These are phyloP conservation scores for Copidosoma aretas DNA, from an alignment of 2,888 invertebrate genomes.

Conservation along the genomic window DNA sequence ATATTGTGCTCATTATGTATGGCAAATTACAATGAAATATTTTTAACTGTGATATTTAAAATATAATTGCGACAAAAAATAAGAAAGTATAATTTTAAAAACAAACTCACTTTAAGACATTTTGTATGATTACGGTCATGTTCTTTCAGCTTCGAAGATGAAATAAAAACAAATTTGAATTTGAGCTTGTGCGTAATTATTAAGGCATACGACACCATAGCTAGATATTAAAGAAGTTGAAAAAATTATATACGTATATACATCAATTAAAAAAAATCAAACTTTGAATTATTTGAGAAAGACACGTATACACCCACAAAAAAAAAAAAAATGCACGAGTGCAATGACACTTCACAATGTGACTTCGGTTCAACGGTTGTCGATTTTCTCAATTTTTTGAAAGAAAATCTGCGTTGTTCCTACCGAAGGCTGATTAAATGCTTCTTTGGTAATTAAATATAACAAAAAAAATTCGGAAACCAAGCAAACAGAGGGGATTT, in stretches of 20 bases:
- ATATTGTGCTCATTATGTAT: too few relatives aligned
- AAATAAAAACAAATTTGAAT: slow-evolving; percentile 1
- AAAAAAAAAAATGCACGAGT: neutral
- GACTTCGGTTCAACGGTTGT: slow-evolving; percentile 30
- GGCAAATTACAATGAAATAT: too few relatives aligned
- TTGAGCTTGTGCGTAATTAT: slow-evolving; percentile 24
- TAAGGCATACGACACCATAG: slow-evolving; percentile 14
- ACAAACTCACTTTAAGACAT: neutral
- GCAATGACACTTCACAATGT: slow-evolving; percentile 5
- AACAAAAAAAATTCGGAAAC: slow-evolving; percentile 16
- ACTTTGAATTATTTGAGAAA: neutral
- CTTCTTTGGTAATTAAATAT: slow-evolving; percentile 28
- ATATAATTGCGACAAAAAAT: neutral
- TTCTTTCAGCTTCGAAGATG: slow-evolving; percentile 16
- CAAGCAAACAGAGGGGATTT: slow-evolving; percentile 18
- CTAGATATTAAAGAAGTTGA: slow-evolving; percentile 15
- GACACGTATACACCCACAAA: neutral
- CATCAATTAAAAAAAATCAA: neutral
- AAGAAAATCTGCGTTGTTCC: slow-evolving; percentile 31
- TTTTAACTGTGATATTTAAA: slow-evolving; percentile 3
- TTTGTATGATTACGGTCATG: slow-evolving; percentile 7
- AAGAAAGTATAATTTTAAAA: neutral
- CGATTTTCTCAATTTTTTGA: slow-evolving; percentile 31
- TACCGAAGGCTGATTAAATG: slow-evolving; percentile 37
- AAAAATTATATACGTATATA: neutral